These are phyloP conservation scores for Pachydiplax longipennis DNA, from an alignment of 2,888 invertebrate genomes.

Conservation along the genomic window DNA sequence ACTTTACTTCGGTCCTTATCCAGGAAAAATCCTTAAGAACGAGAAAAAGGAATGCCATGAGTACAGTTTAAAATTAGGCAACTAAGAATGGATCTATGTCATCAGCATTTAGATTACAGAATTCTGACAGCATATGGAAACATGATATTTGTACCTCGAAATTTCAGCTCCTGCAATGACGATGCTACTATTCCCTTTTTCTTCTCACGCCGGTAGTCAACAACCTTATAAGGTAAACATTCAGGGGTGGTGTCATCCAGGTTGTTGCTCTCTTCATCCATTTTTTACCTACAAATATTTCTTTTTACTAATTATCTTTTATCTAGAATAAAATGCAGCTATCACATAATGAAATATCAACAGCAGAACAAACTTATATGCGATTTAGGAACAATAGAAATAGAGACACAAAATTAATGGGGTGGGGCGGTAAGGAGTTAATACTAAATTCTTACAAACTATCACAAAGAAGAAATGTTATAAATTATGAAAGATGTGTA, in stretches of 20 bases:
- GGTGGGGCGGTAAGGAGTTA: neutral
- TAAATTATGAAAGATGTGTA: neutral
- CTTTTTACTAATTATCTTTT: neutral
- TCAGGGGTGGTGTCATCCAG: neutral
- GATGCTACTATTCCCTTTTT: constrained; percentile 84
- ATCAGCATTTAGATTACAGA: too few relatives aligned
- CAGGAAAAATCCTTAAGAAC: too few relatives aligned
- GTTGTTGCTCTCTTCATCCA: constrained; percentile 27
- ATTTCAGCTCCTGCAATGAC: constrained; percentile 78
- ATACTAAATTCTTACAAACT: neutral
- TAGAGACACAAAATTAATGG: neutral
- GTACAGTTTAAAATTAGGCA: too few relatives aligned
- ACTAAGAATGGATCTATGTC: too few relatives aligned
- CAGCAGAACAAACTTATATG: neutral
- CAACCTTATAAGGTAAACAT: constrained; percentile 74
- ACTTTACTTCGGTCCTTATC: too few relatives aligned
- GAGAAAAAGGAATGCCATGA: too few relatives aligned
- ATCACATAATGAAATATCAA: neutral
- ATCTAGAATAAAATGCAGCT: neutral
- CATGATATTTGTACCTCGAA: constrained; percentile 60
- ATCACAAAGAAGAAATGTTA: neutral
- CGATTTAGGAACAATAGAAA: neutral
- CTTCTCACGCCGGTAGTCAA: constrained; percentile 79
- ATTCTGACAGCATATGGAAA: too few relatives aligned
- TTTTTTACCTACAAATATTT: neutral